These are phyloP conservation scores for Leptinotarsa texana DNA, from an alignment of 1,140 invertebrate species.

Conservation along the genomic window DNA sequence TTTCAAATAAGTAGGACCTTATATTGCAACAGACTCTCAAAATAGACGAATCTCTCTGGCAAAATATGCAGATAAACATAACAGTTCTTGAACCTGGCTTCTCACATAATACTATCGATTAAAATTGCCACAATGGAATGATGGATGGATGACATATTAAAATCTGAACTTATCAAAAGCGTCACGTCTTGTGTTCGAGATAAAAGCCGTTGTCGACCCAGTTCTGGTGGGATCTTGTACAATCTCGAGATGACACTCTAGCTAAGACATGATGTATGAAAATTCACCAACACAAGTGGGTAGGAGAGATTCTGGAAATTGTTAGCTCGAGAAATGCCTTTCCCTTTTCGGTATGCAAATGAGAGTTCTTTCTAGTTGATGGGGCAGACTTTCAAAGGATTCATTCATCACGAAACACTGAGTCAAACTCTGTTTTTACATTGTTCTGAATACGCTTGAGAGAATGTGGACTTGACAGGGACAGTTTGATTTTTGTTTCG, in stretches of 20 bases:
- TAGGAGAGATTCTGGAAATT: background rate
- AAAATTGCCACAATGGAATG: background rate
- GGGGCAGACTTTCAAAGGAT: too few species aligned
- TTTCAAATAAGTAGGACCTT: too few species aligned
- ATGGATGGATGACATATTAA: background rate
- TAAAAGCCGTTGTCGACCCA: background rate
- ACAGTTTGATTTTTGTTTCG: too few species aligned
- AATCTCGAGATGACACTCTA: background rate
- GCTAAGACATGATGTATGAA: background rate
- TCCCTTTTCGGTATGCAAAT: background rate
- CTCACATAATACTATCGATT: background rate
- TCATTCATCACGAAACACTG: too few species aligned
- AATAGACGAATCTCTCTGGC: too few species aligned
- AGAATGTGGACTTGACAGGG: too few species aligned
- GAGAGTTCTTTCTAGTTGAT: background rate
- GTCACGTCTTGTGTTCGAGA: slow-evolving; percentile 1
- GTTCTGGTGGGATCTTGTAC: background rate
- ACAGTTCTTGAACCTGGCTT: too few species aligned
- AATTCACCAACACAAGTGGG: background rate
- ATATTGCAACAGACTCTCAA: too few species aligned
- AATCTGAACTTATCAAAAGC: background rate
- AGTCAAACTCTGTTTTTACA: too few species aligned
- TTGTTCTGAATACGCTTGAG: too few species aligned
- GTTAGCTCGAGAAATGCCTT: background rate
- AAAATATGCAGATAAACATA: too few species aligned